phyloP scores from a whole-genome alignment of 2,797 vertebrate species.

The Chromis chromis region DNA sequence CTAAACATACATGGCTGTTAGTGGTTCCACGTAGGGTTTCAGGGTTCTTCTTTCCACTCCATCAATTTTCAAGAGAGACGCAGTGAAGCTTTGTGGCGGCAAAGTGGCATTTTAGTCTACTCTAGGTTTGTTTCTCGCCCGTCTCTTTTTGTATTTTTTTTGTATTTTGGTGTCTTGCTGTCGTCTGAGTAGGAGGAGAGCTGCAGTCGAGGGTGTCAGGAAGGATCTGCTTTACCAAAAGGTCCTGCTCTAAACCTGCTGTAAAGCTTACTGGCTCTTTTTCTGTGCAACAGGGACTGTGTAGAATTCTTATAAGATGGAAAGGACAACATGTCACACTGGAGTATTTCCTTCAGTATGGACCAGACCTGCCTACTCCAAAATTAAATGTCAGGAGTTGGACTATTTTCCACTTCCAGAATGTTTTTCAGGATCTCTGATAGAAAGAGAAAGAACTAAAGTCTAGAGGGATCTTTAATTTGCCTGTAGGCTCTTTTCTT shows the following conservation, averaged over 20 bases:
- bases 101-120: not conserved
- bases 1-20: slow-evolving; percentile 6
- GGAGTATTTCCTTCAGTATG: too few relatives aligned
- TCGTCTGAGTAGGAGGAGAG: slow-evolving; percentile 14
- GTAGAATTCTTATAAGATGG: not conserved
- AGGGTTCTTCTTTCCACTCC: slow-evolving; percentile 2
- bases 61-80: too few relatives aligned
- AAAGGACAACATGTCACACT: not conserved
- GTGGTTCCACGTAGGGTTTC: not conserved
- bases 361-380: too few relatives aligned
- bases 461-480: too few relatives aligned
- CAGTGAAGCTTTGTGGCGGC: not conserved
- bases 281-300: not conserved
- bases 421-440: too few relatives aligned
- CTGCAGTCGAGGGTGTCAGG: not conserved
- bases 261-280: not conserved
- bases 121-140: slow-evolving; percentile 13
- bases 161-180: slow-evolving; percentile 16
- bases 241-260: not conserved
- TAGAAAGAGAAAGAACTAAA: too few relatives aligned
- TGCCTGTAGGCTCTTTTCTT: too few relatives aligned
- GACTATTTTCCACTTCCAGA: too few relatives aligned
- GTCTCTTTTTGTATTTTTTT: too few relatives aligned
- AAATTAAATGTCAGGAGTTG: too few relatives aligned
- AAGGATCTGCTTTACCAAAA: not conserved